Conservation (phyloP, 2,797 vertebrate species). For the Tinamus major region DNA sequence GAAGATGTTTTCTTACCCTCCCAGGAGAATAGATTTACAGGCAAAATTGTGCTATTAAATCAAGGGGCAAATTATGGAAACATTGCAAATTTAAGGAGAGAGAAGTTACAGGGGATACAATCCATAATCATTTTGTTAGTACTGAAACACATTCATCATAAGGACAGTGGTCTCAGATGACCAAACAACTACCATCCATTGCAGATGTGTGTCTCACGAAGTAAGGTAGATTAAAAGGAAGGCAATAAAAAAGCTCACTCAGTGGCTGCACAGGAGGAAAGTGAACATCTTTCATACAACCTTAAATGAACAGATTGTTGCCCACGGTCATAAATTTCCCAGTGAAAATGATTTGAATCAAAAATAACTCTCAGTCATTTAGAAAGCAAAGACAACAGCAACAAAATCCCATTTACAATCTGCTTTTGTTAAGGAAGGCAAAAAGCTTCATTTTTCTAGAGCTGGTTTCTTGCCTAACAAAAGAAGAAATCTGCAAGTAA, state of each 20-base stretch:
- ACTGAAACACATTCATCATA: constrained; percentile 21
- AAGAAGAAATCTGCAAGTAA: background rate
- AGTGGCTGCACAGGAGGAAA: background rate
- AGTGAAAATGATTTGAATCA: background rate
- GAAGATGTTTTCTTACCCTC: background rate
- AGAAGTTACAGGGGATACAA: constrained; percentile 30
- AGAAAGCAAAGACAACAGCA: background rate
- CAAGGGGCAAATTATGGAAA: constrained; percentile 10
- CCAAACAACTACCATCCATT: background rate
- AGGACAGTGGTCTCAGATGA: background rate
- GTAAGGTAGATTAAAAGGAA: background rate
- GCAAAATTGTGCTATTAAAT: constrained; percentile 23
- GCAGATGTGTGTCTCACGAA: background rate
- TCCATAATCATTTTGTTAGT: background rate
- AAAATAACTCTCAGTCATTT: background rate
- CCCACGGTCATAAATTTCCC: background rate
- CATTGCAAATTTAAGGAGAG: constrained; percentile 1
- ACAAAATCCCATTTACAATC: background rate
- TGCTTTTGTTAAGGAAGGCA: background rate
- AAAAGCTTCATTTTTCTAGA: background rate
- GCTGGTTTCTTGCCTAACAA: background rate
- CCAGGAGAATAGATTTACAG: background rate
- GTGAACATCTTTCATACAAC: background rate
- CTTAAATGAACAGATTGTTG: background rate
- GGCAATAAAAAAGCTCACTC: background rate